Evolutionary conservation across 2,888 invertebrate genomes (phyloP).

Genomic region (Bombylius discolor): DNA sequence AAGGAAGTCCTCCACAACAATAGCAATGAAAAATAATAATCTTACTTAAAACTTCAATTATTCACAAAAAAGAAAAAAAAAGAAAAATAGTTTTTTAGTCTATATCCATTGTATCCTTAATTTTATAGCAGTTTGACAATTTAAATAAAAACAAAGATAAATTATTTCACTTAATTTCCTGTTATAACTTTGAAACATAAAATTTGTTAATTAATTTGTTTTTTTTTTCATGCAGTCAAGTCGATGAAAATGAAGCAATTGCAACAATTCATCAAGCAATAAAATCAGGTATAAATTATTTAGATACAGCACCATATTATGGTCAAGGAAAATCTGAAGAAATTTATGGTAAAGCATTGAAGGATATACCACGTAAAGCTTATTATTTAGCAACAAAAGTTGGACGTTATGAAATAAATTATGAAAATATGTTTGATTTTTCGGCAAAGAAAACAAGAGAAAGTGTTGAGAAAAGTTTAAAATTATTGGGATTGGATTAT

Average conservation of each 20-base stretch:
- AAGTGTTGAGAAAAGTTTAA: slow-evolving; percentile 64
- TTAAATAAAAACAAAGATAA: no score
- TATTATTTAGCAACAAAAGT: slow-evolving; percentile 90
- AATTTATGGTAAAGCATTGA: slow-evolving; percentile 69
- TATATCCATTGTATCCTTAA: no score
- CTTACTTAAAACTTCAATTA: no score
- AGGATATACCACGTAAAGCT: slow-evolving; percentile 61
- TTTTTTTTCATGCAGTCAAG: slow-evolving; percentile 37
- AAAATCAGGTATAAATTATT: slow-evolving; percentile 72
- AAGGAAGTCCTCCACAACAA: no score
- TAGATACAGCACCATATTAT: slow-evolving; percentile 89
- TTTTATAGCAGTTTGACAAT: no score
- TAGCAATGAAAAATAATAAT: no score
- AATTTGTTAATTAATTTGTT: no score
- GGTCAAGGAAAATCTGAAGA: slow-evolving; percentile 78
- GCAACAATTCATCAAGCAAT: slow-evolving; percentile 57
- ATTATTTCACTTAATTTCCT: no score
- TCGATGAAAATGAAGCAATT: slow-evolving; percentile 52
- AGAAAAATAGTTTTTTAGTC: no score
- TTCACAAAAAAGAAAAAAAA: no score
- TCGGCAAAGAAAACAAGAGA: slow-evolving; percentile 57
- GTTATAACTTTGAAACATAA: no score
- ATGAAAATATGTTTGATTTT: slow-evolving; percentile 74
- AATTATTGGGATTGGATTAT: slow-evolving; percentile 60
- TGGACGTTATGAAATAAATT: slow-evolving; percentile 63